phyloP scores from a whole-genome alignment of 37 sponge, comb jelly and placozoan species.

The Dysidea cf. avara region DNA sequence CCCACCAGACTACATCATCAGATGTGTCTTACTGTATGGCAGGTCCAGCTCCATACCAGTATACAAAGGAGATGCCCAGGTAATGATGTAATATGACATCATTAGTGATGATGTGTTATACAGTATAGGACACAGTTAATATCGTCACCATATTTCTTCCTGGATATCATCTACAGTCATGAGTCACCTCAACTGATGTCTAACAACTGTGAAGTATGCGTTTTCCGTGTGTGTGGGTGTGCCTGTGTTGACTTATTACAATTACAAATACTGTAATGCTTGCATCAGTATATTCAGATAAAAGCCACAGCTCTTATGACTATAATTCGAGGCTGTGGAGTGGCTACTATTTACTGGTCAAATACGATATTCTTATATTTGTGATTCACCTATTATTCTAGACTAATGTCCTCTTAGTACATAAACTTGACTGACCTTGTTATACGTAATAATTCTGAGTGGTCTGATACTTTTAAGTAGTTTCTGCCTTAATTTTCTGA shows the following conservation, averaged over 20 bases:
- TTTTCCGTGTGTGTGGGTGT: constrained; percentile 22
- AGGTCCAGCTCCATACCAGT: constrained; percentile 64
- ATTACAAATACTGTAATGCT: too few species aligned
- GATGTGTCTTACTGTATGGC: constrained; percentile 63
- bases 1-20: constrained; percentile 65
- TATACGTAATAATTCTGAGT: too few species aligned
- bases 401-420: too few species aligned
- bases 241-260: not conserved
- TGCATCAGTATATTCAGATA: too few species aligned
- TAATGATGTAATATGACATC: constrained; percentile 13
- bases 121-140: constrained; percentile 6
- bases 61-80: constrained; percentile 57
- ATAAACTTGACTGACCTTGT: too few species aligned
- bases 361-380: too few species aligned
- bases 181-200: constrained; percentile 29
- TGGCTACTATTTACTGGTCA: too few species aligned
- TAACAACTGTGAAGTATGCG: constrained; percentile 52
- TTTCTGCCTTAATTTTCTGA: too few species aligned
- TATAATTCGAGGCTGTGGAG: too few species aligned
- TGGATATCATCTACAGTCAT: constrained; percentile 78
- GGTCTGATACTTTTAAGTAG: too few species aligned
- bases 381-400: too few species aligned
- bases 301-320: too few species aligned
- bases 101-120: not conserved
- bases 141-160: constrained; percentile 73